phyloP scores from a whole-genome alignment of 2,797 vertebrate genomes.

The Karalla daura region DNA sequence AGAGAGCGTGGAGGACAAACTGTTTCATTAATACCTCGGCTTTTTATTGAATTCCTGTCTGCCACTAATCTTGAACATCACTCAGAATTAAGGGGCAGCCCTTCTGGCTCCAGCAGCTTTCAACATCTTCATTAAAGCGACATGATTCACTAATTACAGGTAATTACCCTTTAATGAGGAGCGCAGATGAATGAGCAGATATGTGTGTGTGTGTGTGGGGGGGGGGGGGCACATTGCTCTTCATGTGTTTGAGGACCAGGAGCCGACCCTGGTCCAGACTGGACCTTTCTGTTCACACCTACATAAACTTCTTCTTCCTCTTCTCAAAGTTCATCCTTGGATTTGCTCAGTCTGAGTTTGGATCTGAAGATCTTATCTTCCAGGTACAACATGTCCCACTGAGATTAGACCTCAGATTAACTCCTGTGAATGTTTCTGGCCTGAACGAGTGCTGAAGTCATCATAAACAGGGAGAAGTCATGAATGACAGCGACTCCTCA shows the following conservation, averaged over 20 bases:
- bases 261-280: constrained; percentile 32
- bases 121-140: constrained; percentile 81
- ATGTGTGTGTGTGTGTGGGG: constrained; percentile 69
- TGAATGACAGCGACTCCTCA: background rate
- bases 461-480: no score
- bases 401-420: background rate
- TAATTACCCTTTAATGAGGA: constrained; percentile 81
- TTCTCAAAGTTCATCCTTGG: background rate
- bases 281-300: no score
- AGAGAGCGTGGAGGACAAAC: constrained; percentile 65
- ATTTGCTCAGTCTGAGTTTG: background rate
- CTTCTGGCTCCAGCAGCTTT: constrained; percentile 73
- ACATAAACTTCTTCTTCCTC: background rate
- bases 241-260: constrained; percentile 51
- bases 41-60: constrained; percentile 68
- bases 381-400: background rate
- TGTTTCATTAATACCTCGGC: constrained; percentile 62
- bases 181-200: constrained; percentile 75
- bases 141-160: constrained; percentile 84
- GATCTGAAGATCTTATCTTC: constrained; percentile 5
- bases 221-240: constrained; percentile 57
- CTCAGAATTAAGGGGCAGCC: constrained; percentile 74
- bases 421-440: background rate
- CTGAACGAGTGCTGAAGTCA: background rate
- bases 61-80: constrained; percentile 74